Evolutionary conservation across 2,113 vertebrate genomes (phyloP).

Genomic region (Dasyurus viverrinus): DNA sequence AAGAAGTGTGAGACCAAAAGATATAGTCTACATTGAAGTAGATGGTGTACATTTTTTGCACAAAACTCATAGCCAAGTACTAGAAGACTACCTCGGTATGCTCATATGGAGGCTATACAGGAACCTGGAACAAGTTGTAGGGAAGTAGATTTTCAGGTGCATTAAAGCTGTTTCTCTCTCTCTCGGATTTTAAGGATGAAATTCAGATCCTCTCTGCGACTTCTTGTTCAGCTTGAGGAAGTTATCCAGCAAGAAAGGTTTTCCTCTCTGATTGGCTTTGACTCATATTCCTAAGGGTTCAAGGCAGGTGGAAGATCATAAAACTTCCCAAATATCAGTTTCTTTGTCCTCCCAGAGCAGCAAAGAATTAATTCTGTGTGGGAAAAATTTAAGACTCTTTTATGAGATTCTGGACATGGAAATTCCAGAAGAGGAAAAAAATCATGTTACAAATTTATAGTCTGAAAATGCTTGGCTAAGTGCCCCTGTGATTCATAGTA

Average conservation of each 20-base stretch:
- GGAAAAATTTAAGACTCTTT: background rate
- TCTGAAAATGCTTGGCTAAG: background rate
- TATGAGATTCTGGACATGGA: background rate
- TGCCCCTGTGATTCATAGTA: background rate
- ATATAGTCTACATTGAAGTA: background rate
- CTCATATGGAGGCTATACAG: background rate
- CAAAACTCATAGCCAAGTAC: background rate
- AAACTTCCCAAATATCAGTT: background rate
- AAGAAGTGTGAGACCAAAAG: background rate
- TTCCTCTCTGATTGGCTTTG: background rate
- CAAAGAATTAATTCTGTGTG: background rate
- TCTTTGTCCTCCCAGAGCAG: background rate
- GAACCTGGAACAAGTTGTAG: background rate
- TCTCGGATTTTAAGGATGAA: background rate
- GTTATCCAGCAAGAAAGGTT: background rate
- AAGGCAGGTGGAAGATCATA: background rate
- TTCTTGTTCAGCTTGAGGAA: background rate
- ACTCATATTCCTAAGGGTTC: background rate
- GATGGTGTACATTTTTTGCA: background rate
- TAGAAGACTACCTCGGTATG: background rate
- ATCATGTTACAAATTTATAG: background rate
- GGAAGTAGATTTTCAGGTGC: background rate
- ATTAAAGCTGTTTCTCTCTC: background rate
- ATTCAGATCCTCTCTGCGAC: background rate
- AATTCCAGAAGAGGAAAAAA: background rate